Percentiles rank a stretch among this genome's conserved stretches.
Conservation (phyloP, 2,797 vertebrate species). For the Agapornis canus region DNA sequence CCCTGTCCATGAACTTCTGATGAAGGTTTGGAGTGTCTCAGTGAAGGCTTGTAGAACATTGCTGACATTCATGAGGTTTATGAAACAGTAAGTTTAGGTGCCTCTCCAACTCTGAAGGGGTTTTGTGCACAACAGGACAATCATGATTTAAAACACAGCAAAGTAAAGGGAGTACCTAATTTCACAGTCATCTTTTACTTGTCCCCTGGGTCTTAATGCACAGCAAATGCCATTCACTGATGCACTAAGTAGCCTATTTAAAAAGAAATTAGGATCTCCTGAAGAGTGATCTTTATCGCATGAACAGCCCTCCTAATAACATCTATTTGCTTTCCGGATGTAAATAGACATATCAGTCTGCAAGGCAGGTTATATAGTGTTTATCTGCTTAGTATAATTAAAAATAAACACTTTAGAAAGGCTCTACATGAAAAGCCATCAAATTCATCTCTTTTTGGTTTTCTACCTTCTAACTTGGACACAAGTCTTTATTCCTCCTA, state of each 20-base stretch:
- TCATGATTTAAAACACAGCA: background rate
- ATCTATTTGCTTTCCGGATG: background rate
- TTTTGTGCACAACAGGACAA: background rate
- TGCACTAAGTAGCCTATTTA: background rate
- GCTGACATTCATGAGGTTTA: background rate
- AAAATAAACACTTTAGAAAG: background rate
- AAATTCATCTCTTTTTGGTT: background rate
- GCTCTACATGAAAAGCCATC: background rate
- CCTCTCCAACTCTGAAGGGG: background rate
- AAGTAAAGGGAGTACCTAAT: background rate
- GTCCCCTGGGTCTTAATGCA: background rate
- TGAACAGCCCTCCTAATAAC: background rate
- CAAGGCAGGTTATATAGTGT: background rate
- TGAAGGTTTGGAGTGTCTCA: background rate
- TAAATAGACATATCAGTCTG: background rate
- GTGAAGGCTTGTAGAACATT: accelerated
- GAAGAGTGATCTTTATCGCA: background rate
- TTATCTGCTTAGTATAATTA: background rate
- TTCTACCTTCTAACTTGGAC: background rate
- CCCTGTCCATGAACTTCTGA: background rate
- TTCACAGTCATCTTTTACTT: background rate
- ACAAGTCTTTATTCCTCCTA: background rate
- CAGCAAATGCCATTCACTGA: background rate
- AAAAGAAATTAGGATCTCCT: background rate
- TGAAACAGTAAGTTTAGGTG: background rate